Percentiles rank a stretch among this genome's conserved stretches.
These are phyloP conservation scores for Malurus melanocephalus DNA, from an alignment of 2,113 vertebrate genomes.

Conservation along the genomic window DNA sequence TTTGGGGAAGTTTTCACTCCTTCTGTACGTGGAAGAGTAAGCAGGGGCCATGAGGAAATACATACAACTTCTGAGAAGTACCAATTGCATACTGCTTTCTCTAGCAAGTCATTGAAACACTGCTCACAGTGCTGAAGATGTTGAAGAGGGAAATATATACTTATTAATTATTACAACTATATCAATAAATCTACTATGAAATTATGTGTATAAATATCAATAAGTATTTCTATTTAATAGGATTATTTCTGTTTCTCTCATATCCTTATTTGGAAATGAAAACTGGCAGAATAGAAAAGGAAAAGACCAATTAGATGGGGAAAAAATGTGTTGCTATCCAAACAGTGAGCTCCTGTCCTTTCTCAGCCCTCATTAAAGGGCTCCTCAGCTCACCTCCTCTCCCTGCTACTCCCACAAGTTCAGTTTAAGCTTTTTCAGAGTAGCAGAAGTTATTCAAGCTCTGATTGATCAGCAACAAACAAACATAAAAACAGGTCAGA, in stretches of 20 bases:
- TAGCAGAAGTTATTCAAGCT: not conserved
- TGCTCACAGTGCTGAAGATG: not conserved
- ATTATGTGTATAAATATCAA: not conserved
- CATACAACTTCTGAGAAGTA: not conserved
- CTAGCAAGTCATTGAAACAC: not conserved
- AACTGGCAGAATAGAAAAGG: not conserved
- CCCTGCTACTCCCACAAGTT: not conserved
- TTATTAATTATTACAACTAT: not conserved
- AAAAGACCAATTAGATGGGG: not conserved
- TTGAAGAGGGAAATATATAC: not conserved
- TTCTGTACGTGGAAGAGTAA: not conserved
- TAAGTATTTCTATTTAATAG: not conserved
- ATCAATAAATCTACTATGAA: not conserved
- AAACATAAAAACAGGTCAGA: not conserved
- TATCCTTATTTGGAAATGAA: not conserved
- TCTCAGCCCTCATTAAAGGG: not conserved
- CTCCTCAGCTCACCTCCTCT: not conserved
- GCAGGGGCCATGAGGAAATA: not conserved
- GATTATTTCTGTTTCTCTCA: not conserved
- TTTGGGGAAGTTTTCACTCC: not conserved
- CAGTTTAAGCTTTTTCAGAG: not conserved
- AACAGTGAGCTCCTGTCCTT: not conserved
- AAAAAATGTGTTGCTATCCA: not conserved
- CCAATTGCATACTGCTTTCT: not conserved
- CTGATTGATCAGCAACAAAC: not conserved